Percentiles rank a stretch among this genome's conserved stretches.
Conservation (phyloP, 2,113 vertebrate genomes). For the Uropsilus gracilis region DNA sequence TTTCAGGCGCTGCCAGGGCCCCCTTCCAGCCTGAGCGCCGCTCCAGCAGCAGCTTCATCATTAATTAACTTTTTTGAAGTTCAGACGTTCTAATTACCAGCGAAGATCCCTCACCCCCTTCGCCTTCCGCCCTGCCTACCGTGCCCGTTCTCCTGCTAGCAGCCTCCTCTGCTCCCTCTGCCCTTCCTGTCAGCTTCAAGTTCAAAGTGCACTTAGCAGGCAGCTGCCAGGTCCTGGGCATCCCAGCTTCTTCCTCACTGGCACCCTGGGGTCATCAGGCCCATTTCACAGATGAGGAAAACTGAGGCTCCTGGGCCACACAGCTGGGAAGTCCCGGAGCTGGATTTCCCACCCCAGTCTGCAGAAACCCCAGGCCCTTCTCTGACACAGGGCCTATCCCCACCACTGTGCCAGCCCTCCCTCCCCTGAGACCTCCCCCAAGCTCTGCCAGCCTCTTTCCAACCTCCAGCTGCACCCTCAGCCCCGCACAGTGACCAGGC, state of each 20-base stretch:
- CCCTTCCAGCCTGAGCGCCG: slow-evolving; percentile 78
- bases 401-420: not conserved
- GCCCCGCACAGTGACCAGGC: not conserved
- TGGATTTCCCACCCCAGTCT: not conserved
- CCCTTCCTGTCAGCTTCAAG: not conserved
- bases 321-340: not conserved
- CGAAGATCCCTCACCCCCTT: not conserved
- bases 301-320: not conserved
- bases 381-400: not conserved
- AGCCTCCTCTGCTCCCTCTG: slow-evolving; percentile 9
- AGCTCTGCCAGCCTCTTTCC: not conserved
- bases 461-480: not conserved
- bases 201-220: not conserved
- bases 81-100: slow-evolving; percentile 85
- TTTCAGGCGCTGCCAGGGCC: slow-evolving; percentile 83
- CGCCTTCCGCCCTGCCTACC: not conserved
- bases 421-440: not conserved
- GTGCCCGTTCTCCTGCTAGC: not conserved
- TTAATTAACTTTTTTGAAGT: slow-evolving; percentile 87
- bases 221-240: not conserved
- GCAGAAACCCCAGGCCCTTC: not conserved
- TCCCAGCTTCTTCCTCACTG: not conserved
- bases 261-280: not conserved
- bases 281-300: slow-evolving; percentile 1
- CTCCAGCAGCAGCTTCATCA: slow-evolving; percentile 82